phyloP scores from a whole-genome alignment of 2,113 vertebrate genomes.

The Serinus canaria region DNA sequence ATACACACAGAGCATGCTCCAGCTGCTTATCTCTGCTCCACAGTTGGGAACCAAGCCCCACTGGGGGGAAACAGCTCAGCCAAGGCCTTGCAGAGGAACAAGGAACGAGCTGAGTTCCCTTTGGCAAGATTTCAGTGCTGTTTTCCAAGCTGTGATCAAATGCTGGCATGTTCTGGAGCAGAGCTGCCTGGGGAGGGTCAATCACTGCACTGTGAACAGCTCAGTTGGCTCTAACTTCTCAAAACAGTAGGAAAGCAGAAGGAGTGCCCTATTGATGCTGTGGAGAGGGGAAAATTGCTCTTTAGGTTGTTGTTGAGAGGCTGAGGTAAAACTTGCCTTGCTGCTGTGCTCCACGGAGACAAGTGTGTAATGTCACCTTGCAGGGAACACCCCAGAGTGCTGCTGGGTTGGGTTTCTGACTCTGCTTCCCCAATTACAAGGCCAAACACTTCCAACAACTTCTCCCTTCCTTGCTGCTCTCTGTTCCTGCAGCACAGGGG shows the following conservation, averaged over 20 bases:
- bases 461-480: background rate
- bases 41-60: background rate
- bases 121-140: background rate
- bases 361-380: background rate
- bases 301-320: background rate
- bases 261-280: background rate
- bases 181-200: background rate
- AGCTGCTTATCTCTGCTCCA: slow-evolving; percentile 38
- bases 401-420: background rate
- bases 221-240: background rate
- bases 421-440: background rate
- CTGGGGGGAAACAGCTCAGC: background rate
- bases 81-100: background rate
- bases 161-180: background rate
- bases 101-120: background rate
- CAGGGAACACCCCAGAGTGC: background rate
- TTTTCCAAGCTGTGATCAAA: background rate
- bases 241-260: background rate
- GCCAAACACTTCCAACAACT: background rate
- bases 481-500: background rate
- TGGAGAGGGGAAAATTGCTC: background rate
- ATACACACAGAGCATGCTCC: background rate
- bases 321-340: background rate
- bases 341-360: accelerated
- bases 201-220: accelerated